Percentiles rank a stretch among this genome's conserved stretches.
Conservation (phyloP, 1,140 invertebrate genomes). For the Diploscapter pachys region DNA sequence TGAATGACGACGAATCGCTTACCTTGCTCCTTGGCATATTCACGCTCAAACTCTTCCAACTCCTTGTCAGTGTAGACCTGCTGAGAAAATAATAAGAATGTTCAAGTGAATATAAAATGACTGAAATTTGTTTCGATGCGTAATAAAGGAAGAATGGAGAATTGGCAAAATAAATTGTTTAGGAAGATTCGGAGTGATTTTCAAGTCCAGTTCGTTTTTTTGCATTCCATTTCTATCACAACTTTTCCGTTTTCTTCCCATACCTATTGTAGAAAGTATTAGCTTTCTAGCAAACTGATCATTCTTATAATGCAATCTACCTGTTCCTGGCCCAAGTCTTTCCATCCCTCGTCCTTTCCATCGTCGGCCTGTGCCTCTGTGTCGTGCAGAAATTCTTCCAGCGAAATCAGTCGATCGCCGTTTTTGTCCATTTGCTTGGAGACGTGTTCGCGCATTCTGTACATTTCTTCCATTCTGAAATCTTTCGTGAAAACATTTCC, state of each 20-base stretch:
- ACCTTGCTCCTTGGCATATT: slow-evolving; percentile 60
- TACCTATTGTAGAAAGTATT: not conserved
- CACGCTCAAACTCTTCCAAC: slow-evolving; percentile 70
- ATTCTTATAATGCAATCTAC: not conserved
- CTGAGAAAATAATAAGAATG: not conserved
- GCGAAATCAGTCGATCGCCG: slow-evolving; percentile 82
- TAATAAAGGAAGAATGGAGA: not conserved
- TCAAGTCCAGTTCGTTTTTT: too few species aligned
- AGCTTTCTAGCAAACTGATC: not conserved
- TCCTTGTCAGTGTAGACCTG: slow-evolving; percentile 78
- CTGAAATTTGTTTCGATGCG: not conserved
- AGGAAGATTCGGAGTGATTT: too few species aligned
- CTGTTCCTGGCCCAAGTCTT: slow-evolving; percentile 62
- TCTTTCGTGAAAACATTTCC: slow-evolving; percentile 63
- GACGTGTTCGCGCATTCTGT: slow-evolving; percentile 94
- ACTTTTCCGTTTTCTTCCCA: not conserved
- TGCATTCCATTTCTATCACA: too few species aligned
- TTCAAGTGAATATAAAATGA: not conserved
- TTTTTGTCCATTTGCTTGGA: slow-evolving; percentile 84
- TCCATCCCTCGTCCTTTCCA: slow-evolving; percentile 79
- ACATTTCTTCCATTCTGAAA: slow-evolving; percentile 91
- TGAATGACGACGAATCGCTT: slow-evolving; percentile 2
- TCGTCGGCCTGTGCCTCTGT: slow-evolving; percentile 60
- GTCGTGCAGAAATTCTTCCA: slow-evolving; percentile 77
- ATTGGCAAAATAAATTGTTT: too few species aligned